Evolutionary conservation across 2,797 vertebrate species (phyloP), one percentile per base, ranked within the genome.

Genomic region (Acipenser oxyrinchus): DNA sequence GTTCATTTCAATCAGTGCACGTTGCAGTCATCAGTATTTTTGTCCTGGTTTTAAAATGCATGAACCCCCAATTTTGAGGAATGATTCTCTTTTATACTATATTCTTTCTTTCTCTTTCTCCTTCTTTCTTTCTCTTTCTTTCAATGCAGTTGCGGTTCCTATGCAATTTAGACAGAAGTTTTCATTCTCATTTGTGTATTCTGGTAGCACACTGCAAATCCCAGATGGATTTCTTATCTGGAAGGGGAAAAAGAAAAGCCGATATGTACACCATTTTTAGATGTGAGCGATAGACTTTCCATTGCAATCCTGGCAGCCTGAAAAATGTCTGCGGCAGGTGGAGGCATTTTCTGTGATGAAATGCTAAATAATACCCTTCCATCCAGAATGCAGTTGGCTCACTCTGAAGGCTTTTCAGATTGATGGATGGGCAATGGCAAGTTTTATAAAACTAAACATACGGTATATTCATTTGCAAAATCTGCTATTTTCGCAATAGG

Each of bases 401-500:
- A 50, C 50, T 67, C 51, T 58, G 65, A 57, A 7, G 57, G 66
- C 60, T 23, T 50, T 66, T 62, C 64, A 9, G 60, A 10, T 15
- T 74, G 68, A 72, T 68, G 66, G 70, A 66, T 74, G 68, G 62
- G 66, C 52, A 5, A 59, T 60, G 53, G 65, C 62, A 8, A 67
- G 50, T 70, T 73, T 77, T 7, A 77, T 74, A 81, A 77, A 79
- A 73, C 74, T 73, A 82, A 86, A 79, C 78, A 80, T 80, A 78
- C 66, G 72, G 68, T 78, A 87, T 82, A 83, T 82, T 84, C 84
- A 86, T 85, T 86, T 86, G 82, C 80, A 48, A 7, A 84, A 84
- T 72, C 73, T 76, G 75, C 72, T 78, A 74, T 77, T 68, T 76
- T 74, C 77, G 72, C 82, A 82, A 72, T 69, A 78, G 79, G 80